Evolutionary conservation across 1,140 invertebrate species (phyloP).

Genomic region (Megathymus violae): DNA sequence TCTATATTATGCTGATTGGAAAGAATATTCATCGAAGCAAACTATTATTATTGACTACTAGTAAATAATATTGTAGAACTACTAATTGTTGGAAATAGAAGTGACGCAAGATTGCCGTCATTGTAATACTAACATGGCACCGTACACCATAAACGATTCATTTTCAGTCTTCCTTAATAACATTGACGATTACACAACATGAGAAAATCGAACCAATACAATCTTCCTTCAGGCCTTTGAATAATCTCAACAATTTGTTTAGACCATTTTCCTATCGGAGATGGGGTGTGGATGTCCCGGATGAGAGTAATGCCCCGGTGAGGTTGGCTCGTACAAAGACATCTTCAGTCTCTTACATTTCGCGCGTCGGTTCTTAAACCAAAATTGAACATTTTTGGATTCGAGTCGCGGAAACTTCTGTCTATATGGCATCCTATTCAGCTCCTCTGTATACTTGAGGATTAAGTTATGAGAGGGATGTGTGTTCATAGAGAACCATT

Average conservation of each 20-base stretch:
- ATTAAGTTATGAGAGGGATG: constrained; percentile 98
- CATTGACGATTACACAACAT: constrained; percentile 51
- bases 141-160: constrained; percentile 72
- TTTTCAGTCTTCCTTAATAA: constrained; percentile 76
- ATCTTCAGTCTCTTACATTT: constrained; percentile 97
- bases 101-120: constrained; percentile 45
- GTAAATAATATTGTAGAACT: constrained; percentile 52
- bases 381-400: constrained; percentile 99
- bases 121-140: constrained; percentile 81
- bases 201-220: constrained; percentile 36
- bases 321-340: constrained; percentile 89
- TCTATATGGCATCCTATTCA: constrained; percentile 97
- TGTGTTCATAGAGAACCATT: constrained; percentile 98
- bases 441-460: constrained; percentile 97
- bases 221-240: constrained; percentile 18
- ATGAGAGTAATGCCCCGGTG: constrained; percentile 78
- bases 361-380: constrained; percentile 97
- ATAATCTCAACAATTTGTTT: constrained; percentile 34
- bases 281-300: constrained; percentile 72
- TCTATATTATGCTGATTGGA: constrained; percentile 39
- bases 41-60: constrained; percentile 41
- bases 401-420: constrained; percentile 98
- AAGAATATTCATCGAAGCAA: constrained; percentile 36
- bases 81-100: constrained; percentile 51
- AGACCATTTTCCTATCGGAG: constrained; percentile 74